Evolutionary conservation across 2,797 vertebrate species (phyloP), one percentile per base, ranked within the genome.

Genomic region (Chaunax sp.): DNA sequence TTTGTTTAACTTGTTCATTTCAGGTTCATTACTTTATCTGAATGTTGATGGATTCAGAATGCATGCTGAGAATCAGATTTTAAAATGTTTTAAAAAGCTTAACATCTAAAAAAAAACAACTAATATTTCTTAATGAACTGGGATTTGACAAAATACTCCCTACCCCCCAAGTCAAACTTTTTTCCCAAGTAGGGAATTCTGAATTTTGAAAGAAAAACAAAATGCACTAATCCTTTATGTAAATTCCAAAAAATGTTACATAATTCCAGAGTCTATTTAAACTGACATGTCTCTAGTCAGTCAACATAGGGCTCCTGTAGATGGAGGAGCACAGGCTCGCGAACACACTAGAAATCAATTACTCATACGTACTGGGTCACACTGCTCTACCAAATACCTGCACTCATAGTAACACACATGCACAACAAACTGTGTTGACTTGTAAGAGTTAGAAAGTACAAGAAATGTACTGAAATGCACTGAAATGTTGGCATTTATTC

Each of bases 381-480:
- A 85, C 63, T 6, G 40, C 60, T 49, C 35, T 30, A 75, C 16
- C 62, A 81, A 81, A 89, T 88, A 72, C 75, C 72, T 74, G 59
- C 75, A 66, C 67, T 78, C 70, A 45, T 38, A 82, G 74, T 76
- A 64, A 77, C 71, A 83, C 72, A 73, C 37, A 67, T 40, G 15
- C 71, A 65, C 37, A 25, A 74, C 46, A 75, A 78, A 77, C 41
- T 28, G 23, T 52, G 61, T 26, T 26, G 45, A 46, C 43, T 46
- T 1, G 1, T 10, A 46, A 51, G 46, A 23, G 45, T 63, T 38
- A 20, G 14, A 23, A 49, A 52, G 46, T 77, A 58, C 57, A 86
- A 62, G 52, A 83, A 75, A n/a, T n/a, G 57, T 72, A 18, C 7
- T 40, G 4, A 5, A 18, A 19, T 37, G 15, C 5, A 19, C 2